Evolutionary conservation across 2,797 vertebrate species (phyloP), one percentile per base, ranked within the genome.

Genomic region (Pseudomugil gertrudae): DNA sequence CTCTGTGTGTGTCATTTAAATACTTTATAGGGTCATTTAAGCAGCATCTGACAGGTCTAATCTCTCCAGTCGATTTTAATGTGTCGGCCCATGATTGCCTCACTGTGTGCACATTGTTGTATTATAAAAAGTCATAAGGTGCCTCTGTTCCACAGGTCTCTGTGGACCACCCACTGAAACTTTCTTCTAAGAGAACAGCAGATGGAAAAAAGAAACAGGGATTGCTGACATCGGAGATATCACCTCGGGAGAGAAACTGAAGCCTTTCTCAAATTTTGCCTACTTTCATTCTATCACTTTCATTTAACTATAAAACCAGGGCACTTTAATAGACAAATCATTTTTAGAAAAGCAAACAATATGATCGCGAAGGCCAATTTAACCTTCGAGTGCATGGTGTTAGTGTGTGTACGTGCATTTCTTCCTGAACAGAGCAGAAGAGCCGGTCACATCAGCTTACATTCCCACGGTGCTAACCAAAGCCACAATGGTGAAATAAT

Each of bases 111-210:
- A 38, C 27, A 14, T 48, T 40, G 59, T 3, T 26, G 26, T 14
- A 52, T 72, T 55, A 40, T 32, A 35, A 36, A 48, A 72, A 64
- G 66, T 83, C 24, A 72, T 70, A 54, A 68, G 50, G 62, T 64
- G 68, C 73, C 72, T 68, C 68, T 74, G 76, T 73, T 84, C 63
- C 59, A 56, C 10, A 9, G 75, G 71, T 81, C 80, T 86, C 83
- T 57, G 68, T 59, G 71, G 90, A 86, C 91, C 91, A 92, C 92
- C 90, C 89, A 92, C 79, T 82, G 65, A 83, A 87, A 60, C 59
- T 57, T 62, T 80, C 21, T 82, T 74, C 65, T 67, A 59, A 68
- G 65, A 43, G 21, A 68, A 57, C 68, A 84, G 72, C 83, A 89
- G 79, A 92, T 85, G 89, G 83, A 83, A 86, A 90, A 40, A 77